phyloP scores from a whole-genome alignment of 2,888 invertebrate genomes.

The Schizotus pectinicornis region DNA sequence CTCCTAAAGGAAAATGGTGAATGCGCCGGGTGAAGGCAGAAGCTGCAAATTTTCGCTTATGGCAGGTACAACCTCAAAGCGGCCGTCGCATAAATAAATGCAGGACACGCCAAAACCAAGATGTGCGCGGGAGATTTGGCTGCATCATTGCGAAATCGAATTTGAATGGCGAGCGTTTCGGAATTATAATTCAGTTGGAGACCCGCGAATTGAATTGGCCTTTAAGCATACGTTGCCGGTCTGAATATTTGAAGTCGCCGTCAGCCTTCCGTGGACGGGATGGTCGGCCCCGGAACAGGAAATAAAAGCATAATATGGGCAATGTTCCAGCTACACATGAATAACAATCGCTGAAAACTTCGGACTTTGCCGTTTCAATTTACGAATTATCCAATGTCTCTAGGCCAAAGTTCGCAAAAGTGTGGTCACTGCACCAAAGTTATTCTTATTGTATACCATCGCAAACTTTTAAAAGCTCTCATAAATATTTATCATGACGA shows the following conservation, averaged over 20 bases:
- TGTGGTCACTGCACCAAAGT: background rate
- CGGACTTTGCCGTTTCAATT: conserved; percentile 28
- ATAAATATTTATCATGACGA: conserved; percentile 8
- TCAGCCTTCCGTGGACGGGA: conserved; percentile 8
- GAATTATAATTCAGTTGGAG: conserved; percentile 28
- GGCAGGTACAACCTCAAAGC: no score
- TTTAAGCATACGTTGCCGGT: conserved; percentile 25
- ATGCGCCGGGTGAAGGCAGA: conserved; percentile 5
- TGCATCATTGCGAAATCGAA: conserved; percentile 23
- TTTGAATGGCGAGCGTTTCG: conserved; percentile 25
- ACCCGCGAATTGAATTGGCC: conserved; percentile 29
- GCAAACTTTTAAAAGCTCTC: conserved; percentile 9
- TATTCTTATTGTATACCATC: background rate
- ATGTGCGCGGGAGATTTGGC: conserved; percentile 20
- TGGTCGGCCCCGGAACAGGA: conserved; percentile 18
- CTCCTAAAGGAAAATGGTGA: no score
- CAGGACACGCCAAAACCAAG: conserved; percentile 21
- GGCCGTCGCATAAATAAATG: conserved; percentile 15
- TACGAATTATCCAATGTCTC: conserved; percentile 28
- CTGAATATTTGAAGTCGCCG: conserved; percentile 25
- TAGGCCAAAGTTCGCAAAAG: conserved; percentile 6
- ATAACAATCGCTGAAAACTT: conserved; percentile 31
- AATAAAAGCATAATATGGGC: conserved; percentile 35
- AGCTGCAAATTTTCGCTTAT: background rate
- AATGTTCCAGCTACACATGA: conserved; percentile 35